These are phyloP conservation scores for Colletes collaris DNA, from an alignment of 2,888 invertebrate genomes.

Conservation along the genomic window DNA sequence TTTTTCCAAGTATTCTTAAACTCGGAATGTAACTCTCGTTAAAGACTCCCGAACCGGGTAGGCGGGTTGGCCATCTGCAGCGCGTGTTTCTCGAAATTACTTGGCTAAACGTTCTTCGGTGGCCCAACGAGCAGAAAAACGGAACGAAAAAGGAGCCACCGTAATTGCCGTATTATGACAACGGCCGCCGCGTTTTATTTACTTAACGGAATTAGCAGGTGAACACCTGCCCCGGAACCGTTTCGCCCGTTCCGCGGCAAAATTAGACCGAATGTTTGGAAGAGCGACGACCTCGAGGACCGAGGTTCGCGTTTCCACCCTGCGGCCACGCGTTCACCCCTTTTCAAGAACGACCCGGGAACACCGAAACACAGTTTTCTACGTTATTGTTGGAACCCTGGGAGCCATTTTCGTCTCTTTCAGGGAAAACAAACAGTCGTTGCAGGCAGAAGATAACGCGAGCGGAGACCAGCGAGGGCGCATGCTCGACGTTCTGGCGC, in stretches of 20 bases:
- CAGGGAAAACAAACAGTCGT: slow-evolving; percentile 74
- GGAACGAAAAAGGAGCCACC: neutral
- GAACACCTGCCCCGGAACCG: slow-evolving; percentile 55
- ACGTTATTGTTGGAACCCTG: slow-evolving; percentile 59
- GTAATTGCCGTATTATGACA: slow-evolving; percentile 51
- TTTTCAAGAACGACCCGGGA: slow-evolving; percentile 19
- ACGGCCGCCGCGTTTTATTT: slow-evolving; percentile 52
- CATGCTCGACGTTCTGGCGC: slow-evolving; percentile 75
- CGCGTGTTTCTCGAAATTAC: neutral
- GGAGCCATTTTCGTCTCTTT: slow-evolving; percentile 75
- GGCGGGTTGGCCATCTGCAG: neutral
- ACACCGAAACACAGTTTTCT: slow-evolving; percentile 52
- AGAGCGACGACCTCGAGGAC: slow-evolving; percentile 59
- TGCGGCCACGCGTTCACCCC: slow-evolving; percentile 30
- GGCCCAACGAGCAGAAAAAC: neutral
- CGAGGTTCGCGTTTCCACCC: slow-evolving; percentile 31
- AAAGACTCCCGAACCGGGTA: too few relatives aligned
- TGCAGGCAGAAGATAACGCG: slow-evolving; percentile 56
- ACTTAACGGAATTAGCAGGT: slow-evolving; percentile 65
- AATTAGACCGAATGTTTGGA: slow-evolving; percentile 70
- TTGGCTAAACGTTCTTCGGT: neutral
- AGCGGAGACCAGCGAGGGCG: slow-evolving; percentile 36
- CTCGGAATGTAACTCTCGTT: too few relatives aligned
- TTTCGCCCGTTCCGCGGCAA: slow-evolving; percentile 22
- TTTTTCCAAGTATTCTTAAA: too few relatives aligned